phyloP scores from a whole-genome alignment of 2,113 vertebrate genomes.

The Ondatra zibethicus region DNA sequence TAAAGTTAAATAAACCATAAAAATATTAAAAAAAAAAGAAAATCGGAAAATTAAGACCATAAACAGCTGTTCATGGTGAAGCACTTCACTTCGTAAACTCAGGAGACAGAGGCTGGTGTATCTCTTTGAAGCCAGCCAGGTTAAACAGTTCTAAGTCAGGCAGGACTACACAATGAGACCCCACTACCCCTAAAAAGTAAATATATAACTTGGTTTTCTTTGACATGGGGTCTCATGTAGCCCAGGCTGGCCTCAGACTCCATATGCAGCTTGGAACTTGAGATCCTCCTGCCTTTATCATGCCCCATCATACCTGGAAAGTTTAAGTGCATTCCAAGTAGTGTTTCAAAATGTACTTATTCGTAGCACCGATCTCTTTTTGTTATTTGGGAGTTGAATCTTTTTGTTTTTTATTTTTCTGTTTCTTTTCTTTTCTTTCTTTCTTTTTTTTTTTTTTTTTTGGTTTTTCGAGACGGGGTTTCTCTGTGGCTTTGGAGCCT shows the following conservation, averaged over 20 bases:
- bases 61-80: no score
- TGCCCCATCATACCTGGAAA: background rate
- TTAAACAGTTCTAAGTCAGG: background rate
- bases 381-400: background rate
- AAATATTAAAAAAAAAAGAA: no score
- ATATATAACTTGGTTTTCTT: background rate
- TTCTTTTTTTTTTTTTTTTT: no score
- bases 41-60: background rate
- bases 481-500: no score
- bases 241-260: background rate
- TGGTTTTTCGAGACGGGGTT: no score
- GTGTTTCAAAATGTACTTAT: slow-evolving; percentile 47
- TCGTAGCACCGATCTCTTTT: background rate
- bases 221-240: background rate
- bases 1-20: no score
- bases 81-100: background rate
- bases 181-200: background rate
- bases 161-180: background rate
- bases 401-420: background rate
- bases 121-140: background rate
- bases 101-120: background rate
- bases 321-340: slow-evolving; percentile 12
- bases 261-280: background rate
- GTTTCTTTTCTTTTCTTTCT: background rate
- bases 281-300: background rate